Conservation (phyloP, 2,797 vertebrate genomes). For the Acanthis flammea region DNA sequence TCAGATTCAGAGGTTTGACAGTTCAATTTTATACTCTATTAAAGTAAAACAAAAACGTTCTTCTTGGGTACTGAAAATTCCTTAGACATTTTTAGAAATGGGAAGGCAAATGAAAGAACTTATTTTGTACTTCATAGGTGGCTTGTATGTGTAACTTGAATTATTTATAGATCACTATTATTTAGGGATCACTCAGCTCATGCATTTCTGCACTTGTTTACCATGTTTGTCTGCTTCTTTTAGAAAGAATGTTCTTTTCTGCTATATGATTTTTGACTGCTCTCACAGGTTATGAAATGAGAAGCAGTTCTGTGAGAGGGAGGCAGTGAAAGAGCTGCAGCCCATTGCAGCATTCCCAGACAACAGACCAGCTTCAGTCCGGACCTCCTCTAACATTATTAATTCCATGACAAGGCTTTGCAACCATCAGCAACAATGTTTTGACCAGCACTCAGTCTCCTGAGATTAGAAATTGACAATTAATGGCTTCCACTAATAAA, state of each 20-base stretch:
- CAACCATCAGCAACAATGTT: not conserved
- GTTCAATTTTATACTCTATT: not conserved
- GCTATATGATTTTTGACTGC: not conserved
- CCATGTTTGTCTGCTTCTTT: not conserved
- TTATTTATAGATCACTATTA: conserved; percentile 35
- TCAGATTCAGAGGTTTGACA: not conserved
- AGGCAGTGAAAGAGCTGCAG: not conserved
- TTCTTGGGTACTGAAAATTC: not conserved
- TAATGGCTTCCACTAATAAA: conserved; percentile 34
- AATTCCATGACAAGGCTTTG: not conserved
- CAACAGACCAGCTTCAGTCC: not conserved
- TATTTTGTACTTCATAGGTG: conserved; percentile 22
- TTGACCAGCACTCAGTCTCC: not conserved
- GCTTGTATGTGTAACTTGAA: not conserved
- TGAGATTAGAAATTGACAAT: conserved; percentile 25
- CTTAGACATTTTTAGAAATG: not conserved
- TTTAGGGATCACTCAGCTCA: conserved; percentile 25
- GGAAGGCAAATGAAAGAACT: conserved; percentile 15
- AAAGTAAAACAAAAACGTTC: conserved; percentile 11
- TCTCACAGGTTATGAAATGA: not conserved
- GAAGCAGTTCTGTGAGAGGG: not conserved
- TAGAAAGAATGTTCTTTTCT: not conserved
- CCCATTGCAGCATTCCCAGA: not conserved
- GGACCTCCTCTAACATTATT: not conserved
- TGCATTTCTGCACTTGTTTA: conserved; percentile 34